Conservation (phyloP, 2,113 vertebrate genomes). For the Stigmatopora nigra region DNA sequence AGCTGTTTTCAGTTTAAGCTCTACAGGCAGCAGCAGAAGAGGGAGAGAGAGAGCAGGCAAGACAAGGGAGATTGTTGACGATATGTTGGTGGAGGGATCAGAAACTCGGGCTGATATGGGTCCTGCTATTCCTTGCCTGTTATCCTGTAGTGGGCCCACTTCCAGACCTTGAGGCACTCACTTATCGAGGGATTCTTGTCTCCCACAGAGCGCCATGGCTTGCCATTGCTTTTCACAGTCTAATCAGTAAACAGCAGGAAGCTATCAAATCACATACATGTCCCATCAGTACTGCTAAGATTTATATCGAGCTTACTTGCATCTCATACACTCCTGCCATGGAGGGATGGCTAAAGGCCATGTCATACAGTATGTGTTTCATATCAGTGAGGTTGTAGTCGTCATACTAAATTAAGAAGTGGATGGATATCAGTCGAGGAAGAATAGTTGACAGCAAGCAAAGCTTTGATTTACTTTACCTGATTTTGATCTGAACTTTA, state of each 20-base stretch:
- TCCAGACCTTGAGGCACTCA: constrained; percentile 67
- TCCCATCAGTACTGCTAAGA: constrained; percentile 49
- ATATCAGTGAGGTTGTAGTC: constrained; percentile 41
- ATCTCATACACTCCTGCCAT: constrained; percentile 28
- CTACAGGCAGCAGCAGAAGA: constrained; percentile 56
- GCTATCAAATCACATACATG: constrained; percentile 53
- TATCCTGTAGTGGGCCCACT: constrained; percentile 62
- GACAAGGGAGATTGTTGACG: constrained; percentile 65
- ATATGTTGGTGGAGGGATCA: constrained; percentile 65
- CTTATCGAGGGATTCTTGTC: constrained; percentile 65
- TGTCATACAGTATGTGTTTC: constrained; percentile 21
- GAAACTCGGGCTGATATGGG: constrained; percentile 64
- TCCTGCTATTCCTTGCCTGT: constrained; percentile 60
- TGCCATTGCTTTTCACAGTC: constrained; percentile 39
- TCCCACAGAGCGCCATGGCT: constrained; percentile 54
- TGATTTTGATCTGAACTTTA: constrained; percentile 31
- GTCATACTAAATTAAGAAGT: constrained; percentile 64
- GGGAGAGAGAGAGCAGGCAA: constrained; percentile 42
- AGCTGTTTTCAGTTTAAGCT: constrained; percentile 78
- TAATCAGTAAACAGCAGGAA: constrained; percentile 51
- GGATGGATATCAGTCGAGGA: constrained; percentile 52
- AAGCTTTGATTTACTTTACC: constrained; percentile 61
- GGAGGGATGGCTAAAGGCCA: constrained; percentile 33
- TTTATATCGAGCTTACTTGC: constrained; percentile 41
- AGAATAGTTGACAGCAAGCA: constrained; percentile 54